phyloP scores from a whole-genome alignment of 2,888 invertebrate species.

The Thysanoteuthis rhombus region DNA sequence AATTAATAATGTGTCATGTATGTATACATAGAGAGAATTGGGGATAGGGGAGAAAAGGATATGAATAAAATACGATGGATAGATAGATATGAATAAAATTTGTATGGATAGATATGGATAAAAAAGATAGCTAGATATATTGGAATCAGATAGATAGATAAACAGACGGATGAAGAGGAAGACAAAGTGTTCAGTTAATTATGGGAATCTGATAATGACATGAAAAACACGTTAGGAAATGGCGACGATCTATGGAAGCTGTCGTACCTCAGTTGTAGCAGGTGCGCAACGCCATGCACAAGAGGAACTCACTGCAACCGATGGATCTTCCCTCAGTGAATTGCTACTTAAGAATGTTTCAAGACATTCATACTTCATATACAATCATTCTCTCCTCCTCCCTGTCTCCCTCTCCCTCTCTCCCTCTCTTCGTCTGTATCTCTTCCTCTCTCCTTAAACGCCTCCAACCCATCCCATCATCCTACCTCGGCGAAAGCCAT shows the following conservation, averaged over 20 bases:
- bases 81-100: too few relatives aligned
- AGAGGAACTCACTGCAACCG: background rate
- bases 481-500: background rate
- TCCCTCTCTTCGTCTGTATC: background rate
- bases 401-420: background rate
- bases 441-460: background rate
- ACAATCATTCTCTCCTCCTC: background rate
- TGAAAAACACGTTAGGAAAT: background rate
- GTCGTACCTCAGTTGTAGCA: background rate
- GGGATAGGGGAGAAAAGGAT: background rate
- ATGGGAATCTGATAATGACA: background rate
- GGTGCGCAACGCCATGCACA: background rate
- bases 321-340: background rate
- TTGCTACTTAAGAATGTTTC: background rate
- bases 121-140: too few relatives aligned
- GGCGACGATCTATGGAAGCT: background rate
- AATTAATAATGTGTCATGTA: background rate
- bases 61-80: too few relatives aligned
- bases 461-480: accelerated
- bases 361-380: background rate
- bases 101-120: too few relatives aligned
- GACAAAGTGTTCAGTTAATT: background rate
- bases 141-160: too few relatives aligned
- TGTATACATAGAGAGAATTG: background rate
- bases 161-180: too few relatives aligned